Conservation (phyloP, 2,888 invertebrate species). For the Drosophila neotestacea region DNA sequence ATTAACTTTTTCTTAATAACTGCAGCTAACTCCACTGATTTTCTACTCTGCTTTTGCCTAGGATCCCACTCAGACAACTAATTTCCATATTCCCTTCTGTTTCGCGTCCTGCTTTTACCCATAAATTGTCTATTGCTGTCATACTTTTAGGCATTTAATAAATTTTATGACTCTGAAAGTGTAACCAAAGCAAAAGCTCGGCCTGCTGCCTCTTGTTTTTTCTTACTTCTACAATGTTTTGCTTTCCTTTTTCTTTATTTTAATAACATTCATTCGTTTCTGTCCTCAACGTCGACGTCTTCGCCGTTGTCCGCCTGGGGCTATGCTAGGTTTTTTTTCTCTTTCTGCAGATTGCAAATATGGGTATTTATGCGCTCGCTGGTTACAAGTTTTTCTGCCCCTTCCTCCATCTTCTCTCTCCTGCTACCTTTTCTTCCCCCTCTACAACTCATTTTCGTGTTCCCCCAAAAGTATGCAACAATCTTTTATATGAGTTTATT, state of each 20-base stretch:
- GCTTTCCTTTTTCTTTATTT: constrained; percentile 37
- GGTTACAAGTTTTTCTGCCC: constrained; percentile 38
- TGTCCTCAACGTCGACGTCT: constrained; percentile 40
- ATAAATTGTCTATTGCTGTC: constrained; percentile 79
- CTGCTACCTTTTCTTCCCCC: neutral
- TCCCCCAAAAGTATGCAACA: constrained; percentile 63
- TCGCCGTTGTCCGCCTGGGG: constrained; percentile 64
- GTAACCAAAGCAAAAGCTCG: neutral
- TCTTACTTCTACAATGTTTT: constrained; percentile 21
- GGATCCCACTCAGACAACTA: constrained; percentile 34
- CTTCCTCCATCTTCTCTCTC: neutral
- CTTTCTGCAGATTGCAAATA: constrained; percentile 60
- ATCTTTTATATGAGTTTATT: constrained; percentile 82
- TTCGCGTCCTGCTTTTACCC: constrained; percentile 19
- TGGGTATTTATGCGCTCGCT: constrained; percentile 60
- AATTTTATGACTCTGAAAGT: constrained; percentile 69
- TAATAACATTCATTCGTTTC: constrained; percentile 69
- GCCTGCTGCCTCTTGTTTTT: constrained; percentile 34
- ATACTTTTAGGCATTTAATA: constrained; percentile 79
- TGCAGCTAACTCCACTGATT: constrained; percentile 1
- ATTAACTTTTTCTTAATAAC: constrained; percentile 18
- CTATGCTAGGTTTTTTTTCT: constrained; percentile 37
- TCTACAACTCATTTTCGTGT: constrained; percentile 5
- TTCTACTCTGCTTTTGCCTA: constrained; percentile 24
- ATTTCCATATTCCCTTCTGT: constrained; percentile 50